phyloP scores from a whole-genome alignment of 2,797 vertebrate genomes.

The Dendrocincla fuliginosa region DNA sequence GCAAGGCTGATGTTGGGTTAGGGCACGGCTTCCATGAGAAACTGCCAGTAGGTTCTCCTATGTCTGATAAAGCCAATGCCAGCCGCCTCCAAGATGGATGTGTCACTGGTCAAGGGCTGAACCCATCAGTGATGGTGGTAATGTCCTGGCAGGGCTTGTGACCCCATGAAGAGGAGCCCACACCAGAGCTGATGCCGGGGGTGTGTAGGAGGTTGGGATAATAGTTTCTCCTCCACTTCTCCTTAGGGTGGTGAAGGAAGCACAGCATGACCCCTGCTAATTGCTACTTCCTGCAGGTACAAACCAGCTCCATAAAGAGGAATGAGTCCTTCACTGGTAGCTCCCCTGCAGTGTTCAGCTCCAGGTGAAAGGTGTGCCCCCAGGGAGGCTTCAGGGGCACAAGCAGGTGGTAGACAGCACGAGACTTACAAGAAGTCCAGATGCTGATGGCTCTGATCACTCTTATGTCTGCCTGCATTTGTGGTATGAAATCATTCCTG shows the following conservation, averaged over 20 bases:
- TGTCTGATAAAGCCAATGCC: neutral
- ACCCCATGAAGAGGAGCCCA: neutral
- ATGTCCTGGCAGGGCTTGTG: neutral
- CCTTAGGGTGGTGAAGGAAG: neutral
- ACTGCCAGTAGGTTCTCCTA: neutral
- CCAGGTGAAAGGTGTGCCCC: neutral
- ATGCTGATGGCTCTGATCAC: neutral
- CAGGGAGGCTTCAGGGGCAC: neutral
- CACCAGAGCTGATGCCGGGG: rapidly evolving
- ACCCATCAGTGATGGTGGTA: rapidly evolving
- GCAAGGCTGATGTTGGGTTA: neutral
- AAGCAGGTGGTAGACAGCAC: neutral
- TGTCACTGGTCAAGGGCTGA: rapidly evolving
- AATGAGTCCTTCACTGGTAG: neutral
- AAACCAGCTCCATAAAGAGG: neutral
- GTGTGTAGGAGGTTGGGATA: rapidly evolving
- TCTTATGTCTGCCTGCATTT: neutral
- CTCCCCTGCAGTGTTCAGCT: neutral
- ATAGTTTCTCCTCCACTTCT: neutral
- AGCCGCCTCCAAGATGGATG: neutral
- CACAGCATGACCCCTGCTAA: rapidly evolving
- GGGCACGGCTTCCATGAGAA: neutral
- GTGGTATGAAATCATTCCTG: neutral
- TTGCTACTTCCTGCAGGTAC: neutral
- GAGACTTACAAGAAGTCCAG: neutral